A percentile compares a stretch with the other conserved stretches of the same genome.
Conservation (phyloP, 1,140 invertebrate species). For the Aculops lycopersici region DNA sequence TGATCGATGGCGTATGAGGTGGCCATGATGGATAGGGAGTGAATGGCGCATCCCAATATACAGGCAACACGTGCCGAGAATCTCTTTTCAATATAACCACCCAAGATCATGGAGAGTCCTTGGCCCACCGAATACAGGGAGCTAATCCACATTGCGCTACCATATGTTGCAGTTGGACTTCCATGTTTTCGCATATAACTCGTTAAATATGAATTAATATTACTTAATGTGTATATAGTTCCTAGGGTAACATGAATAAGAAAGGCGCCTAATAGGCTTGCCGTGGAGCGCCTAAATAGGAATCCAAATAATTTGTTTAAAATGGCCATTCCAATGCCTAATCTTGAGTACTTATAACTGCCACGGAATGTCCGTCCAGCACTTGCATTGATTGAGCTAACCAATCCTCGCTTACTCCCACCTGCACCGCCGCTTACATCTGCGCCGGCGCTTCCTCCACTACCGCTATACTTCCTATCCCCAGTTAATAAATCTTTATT, state of each 20-base stretch:
- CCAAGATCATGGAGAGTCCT: slow-evolving; percentile 2
- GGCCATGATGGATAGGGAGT: background rate
- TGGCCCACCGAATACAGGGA: slow-evolving; percentile 1
- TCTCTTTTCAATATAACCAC: slow-evolving; percentile 3
- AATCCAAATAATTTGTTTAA: background rate
- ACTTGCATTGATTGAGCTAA: no score
- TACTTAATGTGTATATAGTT: background rate
- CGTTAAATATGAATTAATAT: slow-evolving; percentile 8
- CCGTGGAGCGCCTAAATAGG: background rate
- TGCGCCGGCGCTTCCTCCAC: no score
- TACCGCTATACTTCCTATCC: no score
- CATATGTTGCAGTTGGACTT: slow-evolving; percentile 7
- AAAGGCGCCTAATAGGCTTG: background rate
- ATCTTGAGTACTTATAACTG: no score
- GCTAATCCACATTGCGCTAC: slow-evolving; percentile 5
- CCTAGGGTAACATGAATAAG: background rate
- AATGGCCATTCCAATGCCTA: no score
- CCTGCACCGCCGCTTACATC: no score
- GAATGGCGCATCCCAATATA: background rate
- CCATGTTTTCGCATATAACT: slow-evolving; percentile 7
- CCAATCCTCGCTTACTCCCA: no score
- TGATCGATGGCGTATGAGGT: background rate
- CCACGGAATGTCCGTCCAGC: no score
- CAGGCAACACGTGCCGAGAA: background rate
- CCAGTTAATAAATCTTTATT: no score